A percentile compares a stretch with the other conserved stretches of the same genome.
Conservation (phyloP, 2,888 invertebrate species). For the Ariolimax columbianus region DNA sequence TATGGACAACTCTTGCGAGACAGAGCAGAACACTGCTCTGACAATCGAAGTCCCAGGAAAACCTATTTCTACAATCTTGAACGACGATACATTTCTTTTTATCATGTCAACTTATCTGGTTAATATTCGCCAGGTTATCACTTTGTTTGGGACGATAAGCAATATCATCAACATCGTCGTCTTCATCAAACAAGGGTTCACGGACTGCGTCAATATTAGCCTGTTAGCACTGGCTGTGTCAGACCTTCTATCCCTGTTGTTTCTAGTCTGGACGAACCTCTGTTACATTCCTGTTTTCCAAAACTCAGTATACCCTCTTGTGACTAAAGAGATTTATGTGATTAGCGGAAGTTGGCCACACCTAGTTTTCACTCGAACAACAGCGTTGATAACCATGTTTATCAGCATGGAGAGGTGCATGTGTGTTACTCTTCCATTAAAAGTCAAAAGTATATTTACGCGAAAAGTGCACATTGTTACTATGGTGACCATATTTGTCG, state of each 20-base stretch:
- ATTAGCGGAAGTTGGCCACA: conserved; percentile 40
- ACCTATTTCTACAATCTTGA: too few relatives aligned
- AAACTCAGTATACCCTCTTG: not conserved
- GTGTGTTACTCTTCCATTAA: conserved; percentile 18
- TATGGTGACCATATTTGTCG: not conserved
- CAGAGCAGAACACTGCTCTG: too few relatives aligned
- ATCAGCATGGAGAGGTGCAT: conserved; percentile 23
- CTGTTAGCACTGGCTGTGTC: conserved; percentile 7
- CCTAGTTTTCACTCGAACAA: conserved; percentile 11
- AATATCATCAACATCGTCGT: conserved; percentile 7
- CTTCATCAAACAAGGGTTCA: conserved; percentile 19
- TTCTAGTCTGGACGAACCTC: conserved; percentile 16
- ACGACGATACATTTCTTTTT: not conserved
- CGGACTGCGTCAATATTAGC: conserved; percentile 26
- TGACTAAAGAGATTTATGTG: not conserved
- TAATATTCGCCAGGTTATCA: conserved; percentile 4
- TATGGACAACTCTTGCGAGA: too few relatives aligned
- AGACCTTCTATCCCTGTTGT: not conserved
- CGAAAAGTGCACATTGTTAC: not conserved
- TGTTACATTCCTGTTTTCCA: not conserved
- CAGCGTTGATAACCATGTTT: conserved; percentile 14
- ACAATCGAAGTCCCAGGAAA: too few relatives aligned
- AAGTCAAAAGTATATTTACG: conserved; percentile 24
- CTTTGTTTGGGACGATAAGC: not conserved
- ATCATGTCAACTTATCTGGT: conserved; percentile 15